Evolutionary conservation across 2,888 invertebrate genomes (phyloP).

Genomic region (Perdita meconis): DNA sequence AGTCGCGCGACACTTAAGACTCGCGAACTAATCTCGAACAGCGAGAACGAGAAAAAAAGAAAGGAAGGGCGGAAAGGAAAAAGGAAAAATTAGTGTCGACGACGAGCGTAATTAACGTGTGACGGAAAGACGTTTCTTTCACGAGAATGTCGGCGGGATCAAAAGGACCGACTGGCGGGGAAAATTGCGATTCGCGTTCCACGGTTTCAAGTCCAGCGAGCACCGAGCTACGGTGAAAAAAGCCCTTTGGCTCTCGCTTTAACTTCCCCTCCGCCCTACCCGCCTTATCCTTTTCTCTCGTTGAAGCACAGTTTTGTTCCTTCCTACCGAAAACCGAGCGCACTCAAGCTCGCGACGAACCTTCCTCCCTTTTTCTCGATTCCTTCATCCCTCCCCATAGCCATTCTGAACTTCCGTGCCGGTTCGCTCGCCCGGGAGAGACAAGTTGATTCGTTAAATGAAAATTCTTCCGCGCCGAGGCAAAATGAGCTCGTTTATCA

Average conservation of each 20-base stretch:
- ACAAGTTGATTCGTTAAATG: no score
- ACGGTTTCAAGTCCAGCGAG: background rate
- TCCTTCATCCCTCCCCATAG: no score
- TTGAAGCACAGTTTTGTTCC: background rate
- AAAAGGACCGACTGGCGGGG: constrained; percentile 15
- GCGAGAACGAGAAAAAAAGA: background rate
- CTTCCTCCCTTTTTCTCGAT: background rate
- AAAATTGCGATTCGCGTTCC: constrained; percentile 16
- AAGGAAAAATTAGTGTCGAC: background rate
- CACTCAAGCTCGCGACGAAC: background rate
- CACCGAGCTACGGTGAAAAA: constrained; percentile 4
- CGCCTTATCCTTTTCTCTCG: no score
- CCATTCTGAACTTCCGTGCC: no score
- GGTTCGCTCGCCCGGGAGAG: no score
- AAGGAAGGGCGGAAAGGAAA: background rate
- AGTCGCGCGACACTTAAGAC: background rate
- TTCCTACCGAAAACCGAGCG: background rate
- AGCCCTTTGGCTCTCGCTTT: background rate
- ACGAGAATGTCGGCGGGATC: constrained; percentile 14
- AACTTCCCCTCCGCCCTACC: background rate
- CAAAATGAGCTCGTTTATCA: no score
- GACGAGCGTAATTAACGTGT: constrained; percentile 22
- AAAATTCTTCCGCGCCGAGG: no score
- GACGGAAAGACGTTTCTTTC: constrained; percentile 17
- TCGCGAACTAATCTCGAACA: constrained; percentile 12